Evolutionary conservation across 2,113 vertebrate genomes (phyloP).

Genomic region (Scytalopus superciliaris): DNA sequence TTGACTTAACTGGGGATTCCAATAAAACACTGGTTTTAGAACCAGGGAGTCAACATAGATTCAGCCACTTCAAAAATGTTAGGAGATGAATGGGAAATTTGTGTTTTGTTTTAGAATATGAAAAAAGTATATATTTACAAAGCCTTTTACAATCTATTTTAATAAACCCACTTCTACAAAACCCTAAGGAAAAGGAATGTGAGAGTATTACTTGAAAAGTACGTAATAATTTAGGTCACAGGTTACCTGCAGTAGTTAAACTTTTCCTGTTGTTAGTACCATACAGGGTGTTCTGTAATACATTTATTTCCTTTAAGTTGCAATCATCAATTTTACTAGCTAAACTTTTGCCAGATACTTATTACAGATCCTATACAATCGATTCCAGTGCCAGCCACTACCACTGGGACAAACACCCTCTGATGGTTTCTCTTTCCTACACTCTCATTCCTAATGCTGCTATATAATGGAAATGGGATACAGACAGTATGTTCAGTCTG

Average conservation of each 20-base stretch:
- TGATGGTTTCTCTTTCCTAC: background rate
- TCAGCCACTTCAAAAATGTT: background rate
- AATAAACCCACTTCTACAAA: background rate
- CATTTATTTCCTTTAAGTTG: background rate
- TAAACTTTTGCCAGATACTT: background rate
- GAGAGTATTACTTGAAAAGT: background rate
- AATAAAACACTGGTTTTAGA: background rate
- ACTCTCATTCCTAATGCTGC: background rate
- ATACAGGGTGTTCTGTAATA: background rate
- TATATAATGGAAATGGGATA: background rate
- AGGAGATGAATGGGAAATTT: background rate
- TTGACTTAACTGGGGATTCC: background rate
- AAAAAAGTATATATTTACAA: background rate
- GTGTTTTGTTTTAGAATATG: background rate
- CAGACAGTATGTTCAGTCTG: background rate
- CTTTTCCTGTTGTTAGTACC: background rate
- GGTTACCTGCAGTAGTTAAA: background rate
- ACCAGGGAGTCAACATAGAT: background rate
- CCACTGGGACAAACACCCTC: background rate
- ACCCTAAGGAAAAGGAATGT: background rate
- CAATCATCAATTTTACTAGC: background rate
- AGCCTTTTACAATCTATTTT: background rate
- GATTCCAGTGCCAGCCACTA: background rate
- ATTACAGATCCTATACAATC: background rate
- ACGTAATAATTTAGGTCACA: background rate